These are phyloP conservation scores for Colaptes auratus DNA, from an alignment of 2,113 vertebrate species.

Conservation along the genomic window DNA sequence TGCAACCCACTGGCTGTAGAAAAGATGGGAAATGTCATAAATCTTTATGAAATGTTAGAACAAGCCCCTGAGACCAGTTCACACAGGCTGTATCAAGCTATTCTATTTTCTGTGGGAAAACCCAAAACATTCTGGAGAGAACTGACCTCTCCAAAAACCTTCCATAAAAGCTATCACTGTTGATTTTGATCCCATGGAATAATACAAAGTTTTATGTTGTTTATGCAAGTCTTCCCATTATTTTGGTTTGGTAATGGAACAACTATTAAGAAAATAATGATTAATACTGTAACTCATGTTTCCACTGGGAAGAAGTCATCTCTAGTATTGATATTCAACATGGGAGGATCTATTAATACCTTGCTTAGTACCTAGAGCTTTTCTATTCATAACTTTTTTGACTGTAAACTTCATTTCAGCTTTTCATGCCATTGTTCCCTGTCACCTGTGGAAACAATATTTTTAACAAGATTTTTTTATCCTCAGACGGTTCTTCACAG, in stretches of 20 bases:
- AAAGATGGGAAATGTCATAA: neutral
- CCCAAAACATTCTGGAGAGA: neutral
- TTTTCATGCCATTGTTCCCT: neutral
- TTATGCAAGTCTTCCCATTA: neutral
- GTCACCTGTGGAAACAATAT: constrained; percentile 7
- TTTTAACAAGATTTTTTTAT: neutral
- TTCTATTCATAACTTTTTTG: neutral
- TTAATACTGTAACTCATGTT: neutral
- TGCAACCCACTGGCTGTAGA: neutral
- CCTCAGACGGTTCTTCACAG: constrained; percentile 29
- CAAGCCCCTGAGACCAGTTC: neutral
- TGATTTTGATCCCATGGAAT: neutral
- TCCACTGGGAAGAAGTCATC: neutral
- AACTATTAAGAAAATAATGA: neutral
- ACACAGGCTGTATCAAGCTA: neutral
- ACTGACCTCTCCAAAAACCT: neutral
- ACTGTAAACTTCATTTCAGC: neutral
- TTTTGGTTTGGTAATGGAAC: neutral
- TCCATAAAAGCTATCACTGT: neutral
- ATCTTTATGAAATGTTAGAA: neutral
- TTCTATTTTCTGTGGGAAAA: neutral
- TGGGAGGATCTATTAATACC: neutral
- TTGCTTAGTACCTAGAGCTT: neutral
- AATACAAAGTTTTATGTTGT: neutral
- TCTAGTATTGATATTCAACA: neutral